Conservation (phyloP, 1,140 invertebrate genomes). For the Lycorma delicatula region DNA sequence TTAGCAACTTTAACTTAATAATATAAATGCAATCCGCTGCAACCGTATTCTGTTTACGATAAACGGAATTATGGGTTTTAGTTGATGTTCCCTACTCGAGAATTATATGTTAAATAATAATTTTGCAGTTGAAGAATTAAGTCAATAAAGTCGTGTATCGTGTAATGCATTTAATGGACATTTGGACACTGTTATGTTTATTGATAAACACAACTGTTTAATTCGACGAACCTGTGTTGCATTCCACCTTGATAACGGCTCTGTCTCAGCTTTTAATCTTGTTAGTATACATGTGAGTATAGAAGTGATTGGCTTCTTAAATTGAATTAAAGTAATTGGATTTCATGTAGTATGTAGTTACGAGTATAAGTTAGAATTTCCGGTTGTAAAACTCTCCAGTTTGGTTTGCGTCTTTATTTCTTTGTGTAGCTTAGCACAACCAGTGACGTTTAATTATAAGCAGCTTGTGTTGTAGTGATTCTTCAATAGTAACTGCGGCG, state of each 20-base stretch:
- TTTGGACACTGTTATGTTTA: neutral
- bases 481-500: slow-evolving; percentile 8
- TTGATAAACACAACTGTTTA: slow-evolving; percentile 6
- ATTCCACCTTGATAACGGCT: slow-evolving; percentile 25
- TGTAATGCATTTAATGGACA: too few species aligned
- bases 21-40: slow-evolving; percentile 2
- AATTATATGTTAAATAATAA: slow-evolving; percentile 23
- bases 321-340: slow-evolving; percentile 47
- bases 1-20: too few species aligned
- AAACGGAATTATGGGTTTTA: slow-evolving; percentile 20
- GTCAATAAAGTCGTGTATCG: slow-evolving; percentile 8
- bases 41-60: slow-evolving; percentile 20
- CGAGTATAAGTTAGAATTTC: slow-evolving; percentile 37
- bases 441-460: slow-evolving; percentile 30
- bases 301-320: slow-evolving; percentile 41
- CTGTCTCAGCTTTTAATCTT: slow-evolving; percentile 42
- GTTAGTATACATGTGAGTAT: slow-evolving; percentile 43
- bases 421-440: slow-evolving; percentile 44
- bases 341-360: slow-evolving; percentile 30
- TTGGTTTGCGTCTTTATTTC: slow-evolving; percentile 26
- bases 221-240: slow-evolving; percentile 19
- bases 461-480: slow-evolving; percentile 23
- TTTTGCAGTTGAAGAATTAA: slow-evolving; percentile 14
- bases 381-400: slow-evolving; percentile 31
- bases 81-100: slow-evolving; percentile 23